Conservation (phyloP, 1,140 invertebrate genomes). For the Chlorops oryzae region DNA sequence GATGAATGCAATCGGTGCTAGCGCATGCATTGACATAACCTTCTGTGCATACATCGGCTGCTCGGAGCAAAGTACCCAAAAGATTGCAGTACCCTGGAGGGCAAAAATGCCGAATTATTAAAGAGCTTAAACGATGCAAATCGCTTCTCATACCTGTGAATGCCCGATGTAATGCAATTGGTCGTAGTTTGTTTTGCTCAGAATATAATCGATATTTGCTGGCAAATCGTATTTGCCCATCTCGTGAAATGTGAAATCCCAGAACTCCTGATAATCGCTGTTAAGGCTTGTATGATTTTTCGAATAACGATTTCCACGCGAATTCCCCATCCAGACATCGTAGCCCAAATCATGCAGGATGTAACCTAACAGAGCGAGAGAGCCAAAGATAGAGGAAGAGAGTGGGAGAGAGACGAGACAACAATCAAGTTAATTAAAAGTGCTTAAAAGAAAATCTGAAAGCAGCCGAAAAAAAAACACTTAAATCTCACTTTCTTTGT, state of each 20-base stretch:
- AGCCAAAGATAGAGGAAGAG: too few species aligned
- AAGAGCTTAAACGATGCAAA: not conserved
- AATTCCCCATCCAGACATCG: constrained; percentile 73
- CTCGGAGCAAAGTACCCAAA: constrained; percentile 57
- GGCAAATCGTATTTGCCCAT: constrained; percentile 72
- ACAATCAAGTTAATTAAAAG: constrained; percentile 7
- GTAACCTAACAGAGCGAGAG: too few species aligned
- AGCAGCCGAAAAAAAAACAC: too few species aligned
- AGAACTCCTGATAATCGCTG: constrained; percentile 59
- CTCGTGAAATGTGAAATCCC: constrained; percentile 76
- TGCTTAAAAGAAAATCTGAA: too few species aligned
- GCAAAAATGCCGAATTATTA: constrained; percentile 24
- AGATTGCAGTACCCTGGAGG: constrained; percentile 63
- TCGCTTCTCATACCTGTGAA: constrained; percentile 39
- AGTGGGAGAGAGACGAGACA: not conserved
- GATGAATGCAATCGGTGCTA: constrained; percentile 62
- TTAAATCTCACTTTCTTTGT: not conserved
- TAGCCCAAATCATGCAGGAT: constrained; percentile 52
- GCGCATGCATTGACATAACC: constrained; percentile 58
- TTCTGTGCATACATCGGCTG: constrained; percentile 61
- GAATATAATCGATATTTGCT: constrained; percentile 65
- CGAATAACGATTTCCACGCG: constrained; percentile 62
- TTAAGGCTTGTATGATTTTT: constrained; percentile 52
- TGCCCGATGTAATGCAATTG: constrained; percentile 65
- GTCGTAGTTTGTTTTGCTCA: constrained; percentile 54